Conservation (phyloP, 2,797 vertebrate species). For the Hippoglossus hippoglossus region DNA sequence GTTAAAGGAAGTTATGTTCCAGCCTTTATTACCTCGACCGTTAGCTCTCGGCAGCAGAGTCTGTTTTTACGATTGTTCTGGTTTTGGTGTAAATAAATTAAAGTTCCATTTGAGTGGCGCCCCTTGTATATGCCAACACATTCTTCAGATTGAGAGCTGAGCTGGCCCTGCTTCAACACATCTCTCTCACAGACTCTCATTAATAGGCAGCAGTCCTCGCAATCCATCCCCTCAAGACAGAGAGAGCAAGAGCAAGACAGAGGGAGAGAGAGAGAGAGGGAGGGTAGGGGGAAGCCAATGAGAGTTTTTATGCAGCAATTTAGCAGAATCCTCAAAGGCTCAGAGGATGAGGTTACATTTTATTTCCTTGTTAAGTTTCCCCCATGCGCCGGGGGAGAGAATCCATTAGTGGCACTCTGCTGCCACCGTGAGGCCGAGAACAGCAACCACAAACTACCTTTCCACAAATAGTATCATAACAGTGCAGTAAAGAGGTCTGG, state of each 20-base stretch:
- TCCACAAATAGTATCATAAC: background rate
- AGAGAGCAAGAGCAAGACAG: constrained; percentile 12
- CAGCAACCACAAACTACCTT: constrained; percentile 4
- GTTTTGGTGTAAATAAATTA: constrained; percentile 81
- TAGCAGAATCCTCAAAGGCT: constrained; percentile 73
- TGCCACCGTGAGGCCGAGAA: constrained; percentile 73
- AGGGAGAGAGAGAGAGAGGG: constrained; percentile 8
- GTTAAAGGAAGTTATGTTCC: constrained; percentile 72
- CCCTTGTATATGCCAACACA: constrained; percentile 84
- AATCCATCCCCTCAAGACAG: constrained; percentile 63
- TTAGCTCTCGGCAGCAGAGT: constrained; percentile 71
- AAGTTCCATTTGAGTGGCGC: constrained; percentile 83
- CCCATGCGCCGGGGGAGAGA: constrained; percentile 9
- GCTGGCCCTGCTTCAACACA: constrained; percentile 77
- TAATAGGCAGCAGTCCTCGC: constrained; percentile 78
- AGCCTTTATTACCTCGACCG: constrained; percentile 70
- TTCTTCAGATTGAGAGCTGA: constrained; percentile 80
- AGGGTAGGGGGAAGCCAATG: constrained; percentile 28
- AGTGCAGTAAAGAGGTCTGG: background rate
- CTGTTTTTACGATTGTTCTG: constrained; percentile 79
- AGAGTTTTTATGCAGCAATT: constrained; percentile 64
- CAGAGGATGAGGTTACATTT: constrained; percentile 75
- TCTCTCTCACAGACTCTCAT: constrained; percentile 77
- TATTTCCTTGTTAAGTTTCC: constrained; percentile 69
- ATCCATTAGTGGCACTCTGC: constrained; percentile 57